Base-by-base conservation (phyloP, 1,140 invertebrate genomes). In the Bombus breviceps region DNA sequence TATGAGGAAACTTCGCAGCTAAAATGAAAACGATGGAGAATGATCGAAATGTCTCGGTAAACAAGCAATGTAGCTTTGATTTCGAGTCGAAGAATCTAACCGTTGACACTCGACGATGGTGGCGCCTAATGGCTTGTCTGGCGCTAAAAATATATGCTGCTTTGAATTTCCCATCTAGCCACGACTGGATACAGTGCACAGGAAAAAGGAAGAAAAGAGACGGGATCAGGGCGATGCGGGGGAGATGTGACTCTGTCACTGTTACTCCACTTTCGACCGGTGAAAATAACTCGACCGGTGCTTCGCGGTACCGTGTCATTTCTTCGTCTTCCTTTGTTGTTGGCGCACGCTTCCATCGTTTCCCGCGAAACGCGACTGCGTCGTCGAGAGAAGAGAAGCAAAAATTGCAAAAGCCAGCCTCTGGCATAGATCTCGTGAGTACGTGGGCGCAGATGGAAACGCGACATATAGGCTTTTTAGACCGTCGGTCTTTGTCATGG, bases 51-150 rank as follows among this genome's bases (percentile, higher is more conserved):
- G 47, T 53, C 10, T 41, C 25, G 57, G 32, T 53, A 32, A 68
- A 74, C 59, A 13, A 77, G 41, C 85, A 72, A 88, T 77, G 83
- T 32, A 72, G 78, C 90, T 89, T 91, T 91, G 90, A 91, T 91
- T 89, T 74, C 43, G 69, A 86, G 53, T 72, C 86, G 87, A 91
- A 89, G 83, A 88, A 86, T 91, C 90, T 87, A 90, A 89, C 86
- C 75, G 84, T 75, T 77, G 88, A 83, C 81, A 86, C 81, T 34
- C 83, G 82, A 74, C 85, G 77, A 71, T 81, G 88, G 75, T 91
- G 90, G 90, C 90, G 90, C 82, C 90, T 91, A 91, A 91, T 91
- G 90, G 86, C 90, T 91, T 88, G 88, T 89, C 90, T 91, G 73
- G 72, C 41, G 84, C 90, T 91, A 91, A 90, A 91, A 90, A 91